Evolutionary conservation across 1,140 invertebrate species (phyloP).

Genomic region (Lerema accius): DNA sequence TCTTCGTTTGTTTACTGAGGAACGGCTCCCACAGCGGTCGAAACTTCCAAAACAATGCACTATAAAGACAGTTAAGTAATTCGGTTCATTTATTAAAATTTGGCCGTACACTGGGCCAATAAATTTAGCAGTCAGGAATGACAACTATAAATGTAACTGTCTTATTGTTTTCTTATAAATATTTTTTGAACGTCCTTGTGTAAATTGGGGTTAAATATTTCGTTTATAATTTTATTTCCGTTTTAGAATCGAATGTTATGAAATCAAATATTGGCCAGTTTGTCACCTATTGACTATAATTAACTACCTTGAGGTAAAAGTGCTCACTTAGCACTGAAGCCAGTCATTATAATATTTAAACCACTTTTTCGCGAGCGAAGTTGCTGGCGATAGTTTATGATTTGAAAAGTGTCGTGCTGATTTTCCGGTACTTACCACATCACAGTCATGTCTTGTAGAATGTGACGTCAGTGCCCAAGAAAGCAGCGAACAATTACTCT

Average conservation of each 20-base stretch:
- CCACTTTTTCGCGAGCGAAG: too few species aligned
- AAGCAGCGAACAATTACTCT: constrained; percentile 21
- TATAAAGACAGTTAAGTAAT: constrained; percentile 50
- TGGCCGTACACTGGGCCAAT: constrained; percentile 14
- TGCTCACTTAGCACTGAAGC: too few species aligned
- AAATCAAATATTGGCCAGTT: too few species aligned
- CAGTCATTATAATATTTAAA: too few species aligned
- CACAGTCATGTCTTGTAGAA: neutral
- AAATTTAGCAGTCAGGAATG: neutral
- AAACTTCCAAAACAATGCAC: constrained; percentile 51
- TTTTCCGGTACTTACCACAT: neutral
- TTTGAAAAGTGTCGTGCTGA: too few species aligned
- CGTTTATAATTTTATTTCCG: too few species aligned
- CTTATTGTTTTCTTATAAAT: constrained; percentile 12
- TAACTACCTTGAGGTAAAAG: too few species aligned
- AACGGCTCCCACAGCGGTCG: constrained; percentile 44
- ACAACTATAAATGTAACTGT: neutral
- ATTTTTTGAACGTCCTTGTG: too few species aligned
- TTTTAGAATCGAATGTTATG: too few species aligned
- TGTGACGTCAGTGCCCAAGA: constrained; percentile 10
- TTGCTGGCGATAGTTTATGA: too few species aligned
- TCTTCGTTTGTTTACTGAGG: constrained; percentile 43
- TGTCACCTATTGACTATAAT: too few species aligned
- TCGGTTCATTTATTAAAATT: constrained; percentile 52
- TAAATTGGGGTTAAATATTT: too few species aligned